phyloP scores from a whole-genome alignment of 2,888 invertebrate species.

The Andrena chrysosceles region DNA sequence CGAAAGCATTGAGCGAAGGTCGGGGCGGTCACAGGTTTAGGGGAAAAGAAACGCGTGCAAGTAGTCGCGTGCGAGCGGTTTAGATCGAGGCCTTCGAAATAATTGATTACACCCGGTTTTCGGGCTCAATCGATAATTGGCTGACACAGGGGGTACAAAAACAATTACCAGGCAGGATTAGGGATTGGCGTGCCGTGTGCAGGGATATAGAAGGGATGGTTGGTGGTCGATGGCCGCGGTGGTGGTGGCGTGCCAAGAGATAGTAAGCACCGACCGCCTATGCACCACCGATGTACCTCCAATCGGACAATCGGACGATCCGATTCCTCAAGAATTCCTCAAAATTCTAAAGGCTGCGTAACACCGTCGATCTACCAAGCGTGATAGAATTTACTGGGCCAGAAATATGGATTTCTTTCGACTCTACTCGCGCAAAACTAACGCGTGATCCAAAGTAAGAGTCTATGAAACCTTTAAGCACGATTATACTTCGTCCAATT shows the following conservation, averaged over 20 bases:
- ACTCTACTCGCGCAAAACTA: not conserved
- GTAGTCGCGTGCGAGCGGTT: conserved; percentile 17
- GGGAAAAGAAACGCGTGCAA: not conserved
- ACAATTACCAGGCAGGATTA: conserved; percentile 74
- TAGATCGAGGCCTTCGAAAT: conserved; percentile 47
- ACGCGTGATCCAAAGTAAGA: conserved; percentile 21
- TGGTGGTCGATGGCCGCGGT: conserved; percentile 51
- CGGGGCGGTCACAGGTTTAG: not conserved
- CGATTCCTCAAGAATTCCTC: conserved; percentile 29
- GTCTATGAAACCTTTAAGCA: conserved; percentile 16
- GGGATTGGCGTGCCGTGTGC: conserved; percentile 56
- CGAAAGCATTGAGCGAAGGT: too few species aligned
- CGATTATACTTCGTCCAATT: conserved; percentile 9
- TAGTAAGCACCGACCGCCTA: conserved; percentile 69
- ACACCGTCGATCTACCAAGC: conserved; percentile 14
- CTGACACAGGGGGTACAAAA: conserved; percentile 75
- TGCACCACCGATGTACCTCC: conserved; percentile 55
- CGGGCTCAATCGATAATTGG: conserved; percentile 71
- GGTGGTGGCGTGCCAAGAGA: conserved; percentile 72
- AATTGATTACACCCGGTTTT: conserved; percentile 68
- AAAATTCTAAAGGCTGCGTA: conserved; percentile 25
- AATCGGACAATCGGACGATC: conserved; percentile 68
- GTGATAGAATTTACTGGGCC: not conserved
- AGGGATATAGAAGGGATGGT: conserved; percentile 36
- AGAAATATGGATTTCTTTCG: conserved; percentile 4